Base-by-base conservation (phyloP, 2,888 invertebrate genomes). In the Candidula unifasciata region DNA sequence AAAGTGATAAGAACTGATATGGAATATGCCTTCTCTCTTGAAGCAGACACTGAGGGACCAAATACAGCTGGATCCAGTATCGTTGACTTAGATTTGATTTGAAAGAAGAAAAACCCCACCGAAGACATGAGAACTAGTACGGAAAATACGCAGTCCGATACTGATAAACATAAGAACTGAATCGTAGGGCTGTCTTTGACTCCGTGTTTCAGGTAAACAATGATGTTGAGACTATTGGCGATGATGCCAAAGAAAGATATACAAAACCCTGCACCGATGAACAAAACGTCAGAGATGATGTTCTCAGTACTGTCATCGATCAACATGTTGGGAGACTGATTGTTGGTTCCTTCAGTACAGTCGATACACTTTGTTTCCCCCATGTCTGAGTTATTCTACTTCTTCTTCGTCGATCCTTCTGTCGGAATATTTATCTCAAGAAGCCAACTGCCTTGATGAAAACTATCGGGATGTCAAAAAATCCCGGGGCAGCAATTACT, bases 101-200 rank as follows among this genome's bases (percentile, higher is more conserved):
- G 8, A 21, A 18, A 3, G 69, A 69, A 1, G 35, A 69, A 21
- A 69, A 35, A 27, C 18, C 69, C 8, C 69, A 35, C 16, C 6
- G 69, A 69, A 18, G 33, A 33, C 8, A 69, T 35, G 1, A 69
- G 35, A 33, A 35, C 69, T 2, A 69, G 13, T 18, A 35, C 21
- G 18, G 18, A 35, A 21, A 69, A 69, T 33, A 35, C 69, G 2
- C 10, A 69, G 18, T 69, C 35, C 35, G 35, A 18, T 35, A 69
- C 10, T 8, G 69, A 69, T 35, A 69, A 69, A 69, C 33, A 33
- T 16, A 69, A 69, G 69, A 69, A 69, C 33, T 69, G 69, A 35
- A 69, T 35, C 1, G 33, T 69, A 2, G 18, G 33, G 21, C 69
- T 69, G 33, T 69, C 69, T 33, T 69, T 69, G 35, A 69, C 18